A percentile compares a stretch with the other conserved stretches of the same genome.
Evolutionary conservation across 2,113 vertebrate genomes (phyloP).

Genomic region (Lepidiolamprologus cunningtoni): DNA sequence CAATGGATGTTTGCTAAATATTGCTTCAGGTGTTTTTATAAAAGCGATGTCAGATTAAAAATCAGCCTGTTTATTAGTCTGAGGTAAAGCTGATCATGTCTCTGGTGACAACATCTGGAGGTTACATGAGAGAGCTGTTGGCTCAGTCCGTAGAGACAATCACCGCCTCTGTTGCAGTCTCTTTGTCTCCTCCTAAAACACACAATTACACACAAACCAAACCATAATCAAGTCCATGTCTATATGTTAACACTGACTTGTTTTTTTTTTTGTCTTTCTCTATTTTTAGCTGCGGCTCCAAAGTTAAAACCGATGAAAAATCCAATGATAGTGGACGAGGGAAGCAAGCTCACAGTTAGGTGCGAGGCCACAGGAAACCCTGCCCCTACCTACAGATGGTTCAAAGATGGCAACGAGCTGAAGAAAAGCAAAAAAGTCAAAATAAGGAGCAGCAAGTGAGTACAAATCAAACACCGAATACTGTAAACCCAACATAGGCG

Average conservation of each 20-base stretch:
- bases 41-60: slow-evolving; percentile 4
- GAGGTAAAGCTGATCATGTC: slow-evolving; percentile 40
- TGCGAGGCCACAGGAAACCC: slow-evolving; percentile 89
- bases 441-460: slow-evolving; percentile 87
- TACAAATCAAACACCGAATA: neutral
- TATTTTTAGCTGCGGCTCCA: slow-evolving; percentile 76
- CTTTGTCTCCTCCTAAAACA: slow-evolving; percentile 5
- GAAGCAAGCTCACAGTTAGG: slow-evolving; percentile 83
- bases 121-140: slow-evolving; percentile 54
- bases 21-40: slow-evolving; percentile 36
- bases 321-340: slow-evolving; percentile 78
- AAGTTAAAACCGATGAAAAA: slow-evolving; percentile 89
- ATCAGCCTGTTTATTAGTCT: slow-evolving; percentile 46
- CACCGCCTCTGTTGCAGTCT: neutral
- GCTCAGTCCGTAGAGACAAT: slow-evolving; percentile 14
- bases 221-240: neutral
- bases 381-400: slow-evolving; percentile 87
- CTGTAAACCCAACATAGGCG: neutral
- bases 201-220: neutral
- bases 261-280: neutral
- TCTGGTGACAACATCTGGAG: slow-evolving; percentile 63
- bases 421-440: slow-evolving; percentile 84
- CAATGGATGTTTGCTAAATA: slow-evolving; percentile 17
- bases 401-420: slow-evolving; percentile 91
- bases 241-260: neutral